These are phyloP conservation scores for Aegithalos caudatus DNA, from an alignment of 2,113 vertebrate genomes.

Conservation along the genomic window DNA sequence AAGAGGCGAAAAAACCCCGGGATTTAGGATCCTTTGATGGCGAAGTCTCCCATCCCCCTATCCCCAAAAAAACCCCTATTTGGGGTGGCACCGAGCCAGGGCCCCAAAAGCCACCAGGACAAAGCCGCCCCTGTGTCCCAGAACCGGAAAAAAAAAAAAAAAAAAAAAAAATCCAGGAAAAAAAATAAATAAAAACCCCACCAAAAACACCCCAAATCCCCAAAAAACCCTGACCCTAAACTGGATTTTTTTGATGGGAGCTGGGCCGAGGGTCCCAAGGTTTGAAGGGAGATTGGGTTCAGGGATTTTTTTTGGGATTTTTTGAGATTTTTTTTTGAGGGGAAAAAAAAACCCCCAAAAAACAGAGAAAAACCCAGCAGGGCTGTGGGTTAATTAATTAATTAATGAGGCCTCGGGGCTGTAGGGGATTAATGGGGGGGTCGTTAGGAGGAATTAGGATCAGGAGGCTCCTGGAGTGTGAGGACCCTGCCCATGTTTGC, in stretches of 20 bases:
- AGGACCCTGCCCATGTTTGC: background rate
- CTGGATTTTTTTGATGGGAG: background rate
- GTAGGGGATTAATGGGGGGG: background rate
- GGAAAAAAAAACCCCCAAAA: too few species aligned
- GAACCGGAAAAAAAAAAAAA: background rate
- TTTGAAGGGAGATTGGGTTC: background rate
- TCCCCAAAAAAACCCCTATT: background rate
- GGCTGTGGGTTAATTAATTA: background rate
- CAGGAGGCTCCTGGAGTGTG: background rate
- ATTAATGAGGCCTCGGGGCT: background rate
- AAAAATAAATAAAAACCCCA: too few species aligned
- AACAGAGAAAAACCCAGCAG: background rate
- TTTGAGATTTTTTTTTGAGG: background rate
- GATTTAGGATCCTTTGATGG: background rate
- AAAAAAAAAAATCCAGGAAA: background rate
- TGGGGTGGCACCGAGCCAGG: background rate
- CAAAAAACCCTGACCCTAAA: background rate
- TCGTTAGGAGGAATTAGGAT: background rate
- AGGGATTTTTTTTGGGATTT: background rate
- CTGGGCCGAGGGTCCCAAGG: background rate
- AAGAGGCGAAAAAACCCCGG: fast-evolving
- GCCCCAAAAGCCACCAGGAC: background rate
- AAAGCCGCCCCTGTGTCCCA: background rate
- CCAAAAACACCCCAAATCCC: background rate
- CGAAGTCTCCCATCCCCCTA: background rate